These are phyloP conservation scores for Drosophila paulistorum DNA, from an alignment of 1,140 invertebrate genomes.

Conservation along the genomic window DNA sequence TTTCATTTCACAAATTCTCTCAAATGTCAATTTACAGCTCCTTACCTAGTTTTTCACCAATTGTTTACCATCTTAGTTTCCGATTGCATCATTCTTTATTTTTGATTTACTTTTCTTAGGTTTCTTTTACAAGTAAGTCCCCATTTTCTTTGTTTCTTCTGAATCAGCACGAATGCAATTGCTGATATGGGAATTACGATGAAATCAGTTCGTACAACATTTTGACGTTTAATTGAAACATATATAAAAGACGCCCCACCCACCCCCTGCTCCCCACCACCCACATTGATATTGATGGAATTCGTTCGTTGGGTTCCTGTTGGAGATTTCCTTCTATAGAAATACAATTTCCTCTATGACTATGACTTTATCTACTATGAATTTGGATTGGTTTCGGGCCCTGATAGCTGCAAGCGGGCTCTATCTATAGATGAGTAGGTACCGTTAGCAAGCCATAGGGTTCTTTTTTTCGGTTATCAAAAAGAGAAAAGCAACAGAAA, in stretches of 20 bases:
- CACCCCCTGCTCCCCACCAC: background rate
- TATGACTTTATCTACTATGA: slow-evolving; percentile 1
- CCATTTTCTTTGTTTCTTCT: background rate
- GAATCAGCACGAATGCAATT: slow-evolving; percentile 34
- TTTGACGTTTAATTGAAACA: no score
- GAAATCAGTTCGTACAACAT: background rate
- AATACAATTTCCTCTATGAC: slow-evolving; percentile 17
- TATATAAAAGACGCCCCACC: background rate
- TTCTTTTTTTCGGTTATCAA: slow-evolving; percentile 12
- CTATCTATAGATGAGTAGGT: background rate
- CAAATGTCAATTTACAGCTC: no score
- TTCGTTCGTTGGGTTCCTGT: background rate
- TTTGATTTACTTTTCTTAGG: background rate
- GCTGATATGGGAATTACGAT: slow-evolving; percentile 1
- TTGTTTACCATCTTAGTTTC: no score
- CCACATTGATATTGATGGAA: slow-evolving; percentile 12
- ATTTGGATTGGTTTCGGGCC: background rate
- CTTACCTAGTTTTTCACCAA: no score
- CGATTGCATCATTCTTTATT: no score
- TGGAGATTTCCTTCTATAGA: slow-evolving; percentile 18
- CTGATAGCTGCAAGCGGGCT: background rate
- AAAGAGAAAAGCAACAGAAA: slow-evolving; percentile 13
- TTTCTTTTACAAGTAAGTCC: slow-evolving; percentile 11
- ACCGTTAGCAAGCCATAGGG: slow-evolving; percentile 11
- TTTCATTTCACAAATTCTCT: no score